Conservation (phyloP, 2,113 vertebrate species). For the Buteo buteo region DNA sequence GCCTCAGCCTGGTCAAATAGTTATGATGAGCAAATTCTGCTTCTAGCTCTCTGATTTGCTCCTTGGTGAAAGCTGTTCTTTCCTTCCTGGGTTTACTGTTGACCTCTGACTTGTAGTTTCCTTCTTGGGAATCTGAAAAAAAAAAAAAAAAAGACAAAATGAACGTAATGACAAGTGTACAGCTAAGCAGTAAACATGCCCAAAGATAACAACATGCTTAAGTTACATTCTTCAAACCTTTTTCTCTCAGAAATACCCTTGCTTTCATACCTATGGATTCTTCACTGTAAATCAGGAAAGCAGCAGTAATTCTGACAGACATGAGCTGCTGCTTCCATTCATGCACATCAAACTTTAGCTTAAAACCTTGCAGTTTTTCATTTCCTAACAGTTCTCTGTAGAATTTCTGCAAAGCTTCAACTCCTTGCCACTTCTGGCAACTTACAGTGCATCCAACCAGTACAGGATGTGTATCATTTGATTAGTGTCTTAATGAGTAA, state of each 20-base stretch:
- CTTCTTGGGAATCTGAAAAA: constrained; percentile 92
- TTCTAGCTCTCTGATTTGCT: constrained; percentile 97
- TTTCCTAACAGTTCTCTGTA: not conserved
- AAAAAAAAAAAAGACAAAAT: constrained; percentile 6
- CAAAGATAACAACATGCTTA: not conserved
- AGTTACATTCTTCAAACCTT: not conserved
- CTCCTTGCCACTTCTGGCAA: not conserved
- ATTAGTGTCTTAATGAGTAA: not conserved
- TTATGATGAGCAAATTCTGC: constrained; percentile 99
- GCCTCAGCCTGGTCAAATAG: constrained; percentile 94
- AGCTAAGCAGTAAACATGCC: not conserved
- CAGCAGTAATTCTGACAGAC: not conserved
- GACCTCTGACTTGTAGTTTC: constrained; percentile 95
- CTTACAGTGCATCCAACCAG: not conserved
- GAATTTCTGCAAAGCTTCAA: not conserved
- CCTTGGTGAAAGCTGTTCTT: constrained; percentile 98
- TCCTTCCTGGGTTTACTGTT: constrained; percentile 98
- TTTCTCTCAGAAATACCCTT: not conserved
- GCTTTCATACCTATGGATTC: not conserved
- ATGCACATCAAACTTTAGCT: not conserved
- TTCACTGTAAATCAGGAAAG: not conserved
- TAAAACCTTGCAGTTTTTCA: not conserved
- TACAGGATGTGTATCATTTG: not conserved
- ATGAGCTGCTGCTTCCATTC: not conserved
- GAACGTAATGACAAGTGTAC: not conserved